Percentiles rank a stretch among this genome's conserved stretches.
Evolutionary conservation across 2,113 vertebrate species (phyloP).

Genomic region (Gracilinanus agilis): DNA sequence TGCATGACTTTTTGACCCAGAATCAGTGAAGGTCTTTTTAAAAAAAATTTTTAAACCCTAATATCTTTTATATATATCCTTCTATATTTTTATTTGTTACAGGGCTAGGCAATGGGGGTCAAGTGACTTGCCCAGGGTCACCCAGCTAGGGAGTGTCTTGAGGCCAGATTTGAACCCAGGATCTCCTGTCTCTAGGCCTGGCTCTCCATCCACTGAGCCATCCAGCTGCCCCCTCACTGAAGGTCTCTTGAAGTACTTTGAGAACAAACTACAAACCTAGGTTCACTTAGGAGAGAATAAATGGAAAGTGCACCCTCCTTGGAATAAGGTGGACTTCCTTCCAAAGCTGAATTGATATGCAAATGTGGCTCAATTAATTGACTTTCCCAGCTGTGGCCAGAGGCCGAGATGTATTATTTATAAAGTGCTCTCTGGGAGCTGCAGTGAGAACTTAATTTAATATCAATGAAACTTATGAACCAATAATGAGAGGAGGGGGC

Average conservation of each 20-base stretch:
- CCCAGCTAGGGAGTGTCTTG: no score
- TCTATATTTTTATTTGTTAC: no score
- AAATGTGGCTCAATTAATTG: conserved; percentile 81
- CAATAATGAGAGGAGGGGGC: conserved; percentile 73
- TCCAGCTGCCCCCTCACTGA: not conserved
- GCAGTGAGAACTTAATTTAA: conserved; percentile 80
- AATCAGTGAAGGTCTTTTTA: no score
- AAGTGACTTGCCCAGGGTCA: no score
- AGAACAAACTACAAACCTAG: not conserved
- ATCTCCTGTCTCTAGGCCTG: no score
- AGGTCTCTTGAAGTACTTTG: not conserved
- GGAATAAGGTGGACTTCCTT: conserved; percentile 70
- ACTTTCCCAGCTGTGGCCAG: conserved; percentile 82
- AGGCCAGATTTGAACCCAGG: no score
- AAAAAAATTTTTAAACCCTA: no score
- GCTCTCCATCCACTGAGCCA: no score
- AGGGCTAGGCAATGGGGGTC: no score
- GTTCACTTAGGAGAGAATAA: conserved; percentile 70
- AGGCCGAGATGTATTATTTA: conserved; percentile 81
- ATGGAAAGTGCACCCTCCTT: conserved; percentile 58
- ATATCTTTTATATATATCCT: no score
- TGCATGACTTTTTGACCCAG: not conserved
- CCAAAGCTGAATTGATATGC: conserved; percentile 81
- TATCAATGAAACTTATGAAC: conserved; percentile 81
- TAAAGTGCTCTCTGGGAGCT: conserved; percentile 74